A percentile compares a stretch with the other conserved stretches of the same genome.
Evolutionary conservation across 2,888 invertebrate species (phyloP).

Genomic region (Lepidocyrtinus sp.): DNA sequence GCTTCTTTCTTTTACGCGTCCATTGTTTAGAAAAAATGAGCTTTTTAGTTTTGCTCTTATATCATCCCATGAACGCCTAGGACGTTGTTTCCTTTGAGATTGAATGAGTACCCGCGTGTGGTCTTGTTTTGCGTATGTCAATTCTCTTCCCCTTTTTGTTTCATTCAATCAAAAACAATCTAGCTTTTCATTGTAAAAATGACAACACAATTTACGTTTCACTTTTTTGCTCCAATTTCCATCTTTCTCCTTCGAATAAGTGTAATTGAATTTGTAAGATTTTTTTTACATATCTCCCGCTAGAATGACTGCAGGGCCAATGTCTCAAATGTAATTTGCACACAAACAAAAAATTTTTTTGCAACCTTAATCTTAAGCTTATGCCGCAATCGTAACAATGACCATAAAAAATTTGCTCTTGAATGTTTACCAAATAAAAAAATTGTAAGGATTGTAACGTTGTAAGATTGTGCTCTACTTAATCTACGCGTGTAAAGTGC

Average conservation of each 20-base stretch:
- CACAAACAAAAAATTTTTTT: constrained; percentile 32
- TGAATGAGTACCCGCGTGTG: constrained; percentile 44
- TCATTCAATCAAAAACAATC: constrained; percentile 42
- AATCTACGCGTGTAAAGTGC: constrained; percentile 24
- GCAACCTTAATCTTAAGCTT: constrained; percentile 40
- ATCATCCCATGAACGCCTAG: background rate
- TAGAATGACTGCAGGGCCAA: background rate
- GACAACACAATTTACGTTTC: constrained; percentile 44
- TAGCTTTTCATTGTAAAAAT: constrained; percentile 54
- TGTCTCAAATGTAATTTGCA: constrained; percentile 35
- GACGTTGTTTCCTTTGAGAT: background rate
- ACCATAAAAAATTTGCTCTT: constrained; percentile 33
- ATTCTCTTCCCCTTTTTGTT: constrained; percentile 25
- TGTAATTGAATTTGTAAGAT: constrained; percentile 58
- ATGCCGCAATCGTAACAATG: constrained; percentile 18
- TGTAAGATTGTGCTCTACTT: constrained; percentile 43
- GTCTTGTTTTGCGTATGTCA: constrained; percentile 47
- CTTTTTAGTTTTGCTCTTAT: background rate
- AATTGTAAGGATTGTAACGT: background rate
- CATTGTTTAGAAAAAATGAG: background rate
- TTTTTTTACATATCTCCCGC: too few relatives aligned
- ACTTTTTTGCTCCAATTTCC: constrained; percentile 59
- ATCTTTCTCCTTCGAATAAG: constrained; percentile 39
- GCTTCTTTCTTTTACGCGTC: constrained; percentile 38
- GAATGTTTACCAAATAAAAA: constrained; percentile 42